A percentile compares a stretch with the other conserved stretches of the same genome.
These are phyloP conservation scores for Lordiphosa stackelbergi DNA, from an alignment of 1,140 invertebrate species.

Conservation along the genomic window DNA sequence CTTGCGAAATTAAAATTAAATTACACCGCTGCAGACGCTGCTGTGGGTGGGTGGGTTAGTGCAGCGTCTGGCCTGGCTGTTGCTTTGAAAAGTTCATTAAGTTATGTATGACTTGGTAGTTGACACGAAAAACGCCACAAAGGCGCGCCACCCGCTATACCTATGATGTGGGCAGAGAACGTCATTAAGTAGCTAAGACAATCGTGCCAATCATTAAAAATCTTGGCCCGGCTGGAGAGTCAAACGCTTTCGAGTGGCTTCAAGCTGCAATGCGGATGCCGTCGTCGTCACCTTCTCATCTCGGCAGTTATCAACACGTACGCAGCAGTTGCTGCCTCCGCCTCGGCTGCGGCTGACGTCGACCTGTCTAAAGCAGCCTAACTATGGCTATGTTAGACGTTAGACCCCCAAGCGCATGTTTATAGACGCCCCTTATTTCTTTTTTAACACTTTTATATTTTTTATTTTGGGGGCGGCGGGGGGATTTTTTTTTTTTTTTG, in stretches of 20 bases:
- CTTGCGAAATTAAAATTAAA: constrained; percentile 74
- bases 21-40: constrained; percentile 50
- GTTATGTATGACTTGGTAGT: constrained; percentile 54
- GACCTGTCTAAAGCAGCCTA: constrained; percentile 65
- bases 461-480: constrained; percentile 35
- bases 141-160: constrained; percentile 16
- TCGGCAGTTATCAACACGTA: constrained; percentile 32
- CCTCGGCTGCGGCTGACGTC: constrained; percentile 22
- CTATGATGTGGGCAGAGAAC: constrained; percentile 11
- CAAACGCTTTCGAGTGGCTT: constrained; percentile 51
- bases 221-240: constrained; percentile 45
- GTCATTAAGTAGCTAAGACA: constrained; percentile 73
- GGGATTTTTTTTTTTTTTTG: constrained; percentile 3
- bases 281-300: constrained; percentile 49
- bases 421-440: constrained; percentile 75
- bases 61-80: neutral
- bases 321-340: constrained; percentile 16
- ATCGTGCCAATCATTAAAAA: constrained; percentile 75
- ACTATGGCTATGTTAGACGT: constrained; percentile 52
- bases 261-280: constrained; percentile 61
- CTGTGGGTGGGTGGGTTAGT: neutral
- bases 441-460: constrained; percentile 72
- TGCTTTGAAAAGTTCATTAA: constrained; percentile 62
- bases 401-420: constrained; percentile 51
- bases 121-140: constrained; percentile 60